Evolutionary conservation across 2,888 invertebrate genomes (phyloP), one percentile per base, ranked within the genome.

Genomic region (Troilus luridus): DNA sequence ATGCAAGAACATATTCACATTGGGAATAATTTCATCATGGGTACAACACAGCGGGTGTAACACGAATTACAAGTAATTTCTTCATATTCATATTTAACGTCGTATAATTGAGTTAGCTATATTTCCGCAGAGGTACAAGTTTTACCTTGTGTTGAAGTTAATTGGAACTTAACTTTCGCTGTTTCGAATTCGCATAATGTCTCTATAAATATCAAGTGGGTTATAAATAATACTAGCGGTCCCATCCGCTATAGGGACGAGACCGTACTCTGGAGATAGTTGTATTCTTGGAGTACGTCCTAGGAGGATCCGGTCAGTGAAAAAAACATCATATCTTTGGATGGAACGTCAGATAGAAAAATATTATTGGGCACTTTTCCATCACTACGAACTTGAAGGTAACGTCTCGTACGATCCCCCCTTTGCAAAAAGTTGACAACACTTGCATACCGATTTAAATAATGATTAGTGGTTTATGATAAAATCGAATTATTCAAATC

Each of bases 1-100:
- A 77, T 77, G 41, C 72, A 41, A 77, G 27, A 41, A 77, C 72
- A 77, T 77, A 41, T 77, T 77, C 41, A 77, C 41, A 77, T 77
- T 77, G 27, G 27, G 41, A 17, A 41, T 41, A 72, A 77, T 77
- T 77, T 41, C 27, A 41, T 77, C 7, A 12, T 7, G 72, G 27
- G 41, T 6, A 77, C 72, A 77, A 77, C 41, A 77, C 72, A 27
- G 17, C 27, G 17, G 72, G 72, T 77, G 72, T 17, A 17, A 77
- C 72, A 77, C 17, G 72, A 17, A 27, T 67, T 27, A 27, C 24
- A 27, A 41, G 72, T 77, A 19, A 77, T 77, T 77, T 77, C 72
- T 77, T 77, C 7, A 41, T 41, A 77, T 67, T 24, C 41, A 77
- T 77, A 77, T 77, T 27, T 27, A 72, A 41, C 14, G 27, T 19